phyloP scores from a whole-genome alignment of 2,113 vertebrate species.

The Cariama cristata region DNA sequence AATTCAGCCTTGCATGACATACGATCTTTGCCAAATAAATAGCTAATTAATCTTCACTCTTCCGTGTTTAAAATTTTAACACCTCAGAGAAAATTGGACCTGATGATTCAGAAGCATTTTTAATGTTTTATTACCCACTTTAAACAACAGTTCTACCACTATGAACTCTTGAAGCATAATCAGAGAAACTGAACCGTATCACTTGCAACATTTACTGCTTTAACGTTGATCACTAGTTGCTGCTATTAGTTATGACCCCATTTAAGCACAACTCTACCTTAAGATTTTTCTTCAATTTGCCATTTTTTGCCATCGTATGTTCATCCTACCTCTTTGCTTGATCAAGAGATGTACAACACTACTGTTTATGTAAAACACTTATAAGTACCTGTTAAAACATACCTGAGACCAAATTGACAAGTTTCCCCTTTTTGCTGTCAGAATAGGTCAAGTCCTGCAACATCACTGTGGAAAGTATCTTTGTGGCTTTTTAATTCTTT shows the following conservation, averaged over 20 bases:
- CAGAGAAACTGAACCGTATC: neutral
- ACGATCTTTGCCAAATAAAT: neutral
- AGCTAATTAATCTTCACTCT: neutral
- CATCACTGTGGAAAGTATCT: neutral
- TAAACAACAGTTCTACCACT: neutral
- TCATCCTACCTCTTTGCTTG: neutral
- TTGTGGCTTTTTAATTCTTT: neutral
- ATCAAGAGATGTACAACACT: neutral
- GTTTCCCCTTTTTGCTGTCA: neutral
- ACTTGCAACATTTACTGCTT: neutral
- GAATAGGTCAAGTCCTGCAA: neutral
- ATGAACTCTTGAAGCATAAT: neutral
- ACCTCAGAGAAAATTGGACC: neutral
- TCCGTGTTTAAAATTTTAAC: neutral
- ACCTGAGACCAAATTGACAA: neutral
- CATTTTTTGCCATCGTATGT: neutral
- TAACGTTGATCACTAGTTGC: neutral
- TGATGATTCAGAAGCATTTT: neutral
- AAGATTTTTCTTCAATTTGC: neutral
- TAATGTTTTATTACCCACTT: neutral
- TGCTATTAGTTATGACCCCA: neutral
- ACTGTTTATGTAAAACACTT: neutral
- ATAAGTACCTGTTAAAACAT: neutral
- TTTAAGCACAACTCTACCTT: neutral
- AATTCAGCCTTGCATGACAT: fast-evolving